These are phyloP conservation scores for Cuculus canorus DNA, from an alignment of 2,797 vertebrate species.

Conservation along the genomic window DNA sequence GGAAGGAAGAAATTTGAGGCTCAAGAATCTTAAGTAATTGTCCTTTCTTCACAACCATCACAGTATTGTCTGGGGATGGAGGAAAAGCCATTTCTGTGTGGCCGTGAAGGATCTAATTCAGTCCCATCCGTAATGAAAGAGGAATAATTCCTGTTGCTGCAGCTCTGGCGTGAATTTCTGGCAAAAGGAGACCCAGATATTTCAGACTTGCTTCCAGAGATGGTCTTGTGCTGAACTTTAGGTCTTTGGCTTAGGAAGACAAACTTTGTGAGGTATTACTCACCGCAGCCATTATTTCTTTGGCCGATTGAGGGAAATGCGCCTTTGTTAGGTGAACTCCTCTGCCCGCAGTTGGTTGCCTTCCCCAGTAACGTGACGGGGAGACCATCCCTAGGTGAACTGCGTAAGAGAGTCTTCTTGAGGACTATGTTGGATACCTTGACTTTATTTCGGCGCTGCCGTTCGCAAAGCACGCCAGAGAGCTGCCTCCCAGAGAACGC, in stretches of 20 bases:
- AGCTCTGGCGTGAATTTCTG: neutral
- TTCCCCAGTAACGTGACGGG: neutral
- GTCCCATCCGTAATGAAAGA: neutral
- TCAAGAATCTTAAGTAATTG: neutral
- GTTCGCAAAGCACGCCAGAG: neutral
- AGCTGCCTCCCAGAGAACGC: rapidly evolving
- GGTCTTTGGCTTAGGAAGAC: neutral
- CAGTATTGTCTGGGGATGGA: neutral
- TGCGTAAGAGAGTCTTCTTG: rapidly evolving
- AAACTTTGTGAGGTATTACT: neutral
- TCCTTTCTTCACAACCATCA: neutral
- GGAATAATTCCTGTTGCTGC: neutral
- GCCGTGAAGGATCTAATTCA: neutral
- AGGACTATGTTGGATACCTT: neutral
- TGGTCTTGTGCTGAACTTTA: neutral
- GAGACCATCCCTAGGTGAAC: neutral
- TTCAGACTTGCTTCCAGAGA: neutral
- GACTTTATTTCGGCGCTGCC: neutral
- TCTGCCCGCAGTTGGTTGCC: neutral
- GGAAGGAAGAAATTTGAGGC: neutral
- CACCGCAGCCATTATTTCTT: neutral
- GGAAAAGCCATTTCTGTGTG: neutral
- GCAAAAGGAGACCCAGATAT: neutral
- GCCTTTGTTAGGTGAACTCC: neutral
- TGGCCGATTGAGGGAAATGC: rapidly evolving